phyloP scores from a whole-genome alignment of 2,888 invertebrate genomes.

The Hydriomena furcata region DNA sequence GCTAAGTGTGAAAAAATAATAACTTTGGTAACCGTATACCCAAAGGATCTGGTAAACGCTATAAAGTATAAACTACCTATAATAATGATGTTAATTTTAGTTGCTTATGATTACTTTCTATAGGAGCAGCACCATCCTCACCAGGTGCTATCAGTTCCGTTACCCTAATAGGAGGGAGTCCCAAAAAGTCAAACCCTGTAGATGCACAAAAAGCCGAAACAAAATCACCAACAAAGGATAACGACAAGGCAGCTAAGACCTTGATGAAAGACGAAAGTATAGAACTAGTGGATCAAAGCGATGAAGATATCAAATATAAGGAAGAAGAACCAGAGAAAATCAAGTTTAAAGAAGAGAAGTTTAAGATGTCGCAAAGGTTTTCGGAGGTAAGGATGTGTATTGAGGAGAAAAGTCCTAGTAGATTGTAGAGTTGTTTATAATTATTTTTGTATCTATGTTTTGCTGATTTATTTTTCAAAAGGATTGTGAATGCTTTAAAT shows the following conservation, averaged over 20 bases:
- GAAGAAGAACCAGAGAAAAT: slow-evolving; percentile 71
- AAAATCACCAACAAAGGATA: slow-evolving; percentile 62
- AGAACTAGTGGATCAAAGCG: slow-evolving; percentile 73
- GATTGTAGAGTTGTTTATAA: slow-evolving; percentile 11
- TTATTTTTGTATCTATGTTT: too few relatives aligned
- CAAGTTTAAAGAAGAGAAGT: slow-evolving; percentile 71
- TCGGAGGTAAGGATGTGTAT: slow-evolving; percentile 60
- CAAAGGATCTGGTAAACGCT: too few relatives aligned
- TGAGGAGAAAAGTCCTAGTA: slow-evolving; percentile 9
- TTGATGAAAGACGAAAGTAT: slow-evolving; percentile 74
- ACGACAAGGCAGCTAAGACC: slow-evolving; percentile 55
- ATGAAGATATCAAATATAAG: slow-evolving; percentile 74
- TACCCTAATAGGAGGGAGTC: slow-evolving; percentile 87
- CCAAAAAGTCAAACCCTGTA: slow-evolving; percentile 67
- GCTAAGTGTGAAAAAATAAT: too few relatives aligned
- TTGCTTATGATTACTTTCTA: not conserved
- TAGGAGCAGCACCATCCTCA: slow-evolving; percentile 84
- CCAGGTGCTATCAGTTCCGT: slow-evolving; percentile 90
- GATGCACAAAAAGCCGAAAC: slow-evolving; percentile 46
- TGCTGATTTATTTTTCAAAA: too few relatives aligned
- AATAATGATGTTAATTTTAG: too few relatives aligned
- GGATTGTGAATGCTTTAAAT: not conserved
- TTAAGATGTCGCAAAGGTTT: slow-evolving; percentile 75
- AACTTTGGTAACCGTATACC: too few relatives aligned
- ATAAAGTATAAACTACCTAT: too few relatives aligned